phyloP scores from a whole-genome alignment of 2,113 vertebrate genomes.

The Melospiza melodia region DNA sequence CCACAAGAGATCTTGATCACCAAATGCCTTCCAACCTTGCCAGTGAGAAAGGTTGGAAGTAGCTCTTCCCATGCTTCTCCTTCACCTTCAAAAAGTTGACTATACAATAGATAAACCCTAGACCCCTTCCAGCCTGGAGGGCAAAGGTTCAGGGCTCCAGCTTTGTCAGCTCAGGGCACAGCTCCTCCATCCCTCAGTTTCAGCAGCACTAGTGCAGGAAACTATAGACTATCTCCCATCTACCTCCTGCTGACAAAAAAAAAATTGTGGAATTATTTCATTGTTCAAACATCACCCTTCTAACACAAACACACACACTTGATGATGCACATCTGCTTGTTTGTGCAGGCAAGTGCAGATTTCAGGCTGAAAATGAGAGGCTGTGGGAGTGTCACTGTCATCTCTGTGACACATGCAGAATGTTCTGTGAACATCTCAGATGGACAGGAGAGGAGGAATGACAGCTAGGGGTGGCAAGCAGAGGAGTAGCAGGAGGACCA shows the following conservation, averaged over 20 bases:
- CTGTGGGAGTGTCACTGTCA: neutral
- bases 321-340: neutral
- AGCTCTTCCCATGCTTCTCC: neutral
- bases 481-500: neutral
- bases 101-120: neutral
- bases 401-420: neutral
- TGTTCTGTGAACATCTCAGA: neutral
- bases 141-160: neutral
- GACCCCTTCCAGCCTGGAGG: neutral
- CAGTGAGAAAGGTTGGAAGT: neutral
- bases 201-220: neutral
- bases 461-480: neutral
- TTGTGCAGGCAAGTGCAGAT: neutral
- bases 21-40: neutral
- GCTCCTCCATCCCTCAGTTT: neutral
- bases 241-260: neutral
- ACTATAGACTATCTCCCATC: neutral
- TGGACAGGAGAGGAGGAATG: neutral
- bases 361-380: neutral
- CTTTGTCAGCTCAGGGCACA: neutral
- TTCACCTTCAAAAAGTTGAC: neutral
- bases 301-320: neutral
- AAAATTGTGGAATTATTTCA: neutral
- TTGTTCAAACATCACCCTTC: neutral
- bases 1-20: neutral